phyloP scores from a whole-genome alignment of 2,113 vertebrate genomes.

The Hylia prasina region DNA sequence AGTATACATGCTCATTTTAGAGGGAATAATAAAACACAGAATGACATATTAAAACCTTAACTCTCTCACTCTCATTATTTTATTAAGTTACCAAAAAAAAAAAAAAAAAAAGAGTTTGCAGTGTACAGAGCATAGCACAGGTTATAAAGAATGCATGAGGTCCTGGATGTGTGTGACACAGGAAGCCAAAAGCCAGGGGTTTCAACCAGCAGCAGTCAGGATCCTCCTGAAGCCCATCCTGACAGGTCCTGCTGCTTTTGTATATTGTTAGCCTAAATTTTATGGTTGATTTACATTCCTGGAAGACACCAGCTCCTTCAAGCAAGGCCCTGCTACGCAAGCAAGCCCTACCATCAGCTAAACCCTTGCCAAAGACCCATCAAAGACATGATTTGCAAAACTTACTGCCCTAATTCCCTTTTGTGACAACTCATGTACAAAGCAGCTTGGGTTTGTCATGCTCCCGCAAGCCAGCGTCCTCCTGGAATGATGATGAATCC shows the following conservation, averaged over 20 bases:
- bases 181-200: background rate
- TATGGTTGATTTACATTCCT: background rate
- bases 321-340: background rate
- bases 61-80: slow-evolving; percentile 59
- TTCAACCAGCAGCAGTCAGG: background rate
- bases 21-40: slow-evolving; percentile 65
- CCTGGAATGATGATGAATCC: slow-evolving; percentile 11
- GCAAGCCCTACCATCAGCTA: background rate
- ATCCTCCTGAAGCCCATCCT: background rate
- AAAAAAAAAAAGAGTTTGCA: background rate
- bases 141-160: background rate
- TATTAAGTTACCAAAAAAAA: background rate
- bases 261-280: background rate
- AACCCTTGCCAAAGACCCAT: slow-evolving; percentile 9
- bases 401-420: background rate
- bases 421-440: background rate
- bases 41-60: slow-evolving; percentile 52
- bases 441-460: background rate
- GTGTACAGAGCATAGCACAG: background rate
- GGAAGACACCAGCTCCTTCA: slow-evolving; percentile 27
- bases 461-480: background rate
- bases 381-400: slow-evolving; percentile 11
- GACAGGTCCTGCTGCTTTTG: slow-evolving; percentile 15
- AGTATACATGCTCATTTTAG: slow-evolving; percentile 55
- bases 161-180: background rate